Evolutionary conservation across 2,888 invertebrate species (phyloP).

Genomic region (Cosmorhoe ocellata): DNA sequence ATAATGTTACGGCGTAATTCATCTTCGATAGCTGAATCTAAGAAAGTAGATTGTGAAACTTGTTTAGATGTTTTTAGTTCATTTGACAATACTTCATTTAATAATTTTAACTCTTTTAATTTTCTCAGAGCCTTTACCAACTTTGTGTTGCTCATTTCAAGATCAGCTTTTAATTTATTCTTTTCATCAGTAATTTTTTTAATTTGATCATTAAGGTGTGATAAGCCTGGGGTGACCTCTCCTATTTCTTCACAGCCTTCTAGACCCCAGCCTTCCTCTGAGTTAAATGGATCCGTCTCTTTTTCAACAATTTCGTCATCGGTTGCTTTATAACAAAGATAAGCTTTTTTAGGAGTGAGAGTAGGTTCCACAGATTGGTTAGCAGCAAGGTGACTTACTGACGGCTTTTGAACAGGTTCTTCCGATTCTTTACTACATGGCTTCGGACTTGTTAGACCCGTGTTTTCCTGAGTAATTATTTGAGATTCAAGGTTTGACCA

Average conservation of each 20-base stretch:
- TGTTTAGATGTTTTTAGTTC: slow-evolving; percentile 80
- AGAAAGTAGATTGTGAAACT: slow-evolving; percentile 81
- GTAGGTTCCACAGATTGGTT: slow-evolving; percentile 53
- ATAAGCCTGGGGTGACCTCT: slow-evolving; percentile 66
- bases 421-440: slow-evolving; percentile 36
- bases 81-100: slow-evolving; percentile 83
- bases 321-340: slow-evolving; percentile 70
- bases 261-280: slow-evolving; percentile 74
- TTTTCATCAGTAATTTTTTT: slow-evolving; percentile 82
- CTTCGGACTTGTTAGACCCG: slow-evolving; percentile 26
- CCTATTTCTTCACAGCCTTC: slow-evolving; percentile 58
- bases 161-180: slow-evolving; percentile 82
- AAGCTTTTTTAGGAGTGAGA: slow-evolving; percentile 80
- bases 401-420: slow-evolving; percentile 45
- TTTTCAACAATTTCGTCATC: slow-evolving; percentile 38
- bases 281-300: slow-evolving; percentile 67
- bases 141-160: slow-evolving; percentile 86
- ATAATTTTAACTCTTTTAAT: slow-evolving; percentile 90
- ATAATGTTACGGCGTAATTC: slow-evolving; percentile 88
- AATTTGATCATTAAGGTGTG: slow-evolving; percentile 83
- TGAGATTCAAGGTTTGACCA: slow-evolving; percentile 67
- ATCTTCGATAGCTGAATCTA: slow-evolving; percentile 90
- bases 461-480: slow-evolving; percentile 57
- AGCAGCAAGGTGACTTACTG: slow-evolving; percentile 30
- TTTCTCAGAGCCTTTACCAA: slow-evolving; percentile 91